These are phyloP conservation scores for Papilio machaon DNA, from an alignment of 1,140 invertebrate species.

Conservation along the genomic window DNA sequence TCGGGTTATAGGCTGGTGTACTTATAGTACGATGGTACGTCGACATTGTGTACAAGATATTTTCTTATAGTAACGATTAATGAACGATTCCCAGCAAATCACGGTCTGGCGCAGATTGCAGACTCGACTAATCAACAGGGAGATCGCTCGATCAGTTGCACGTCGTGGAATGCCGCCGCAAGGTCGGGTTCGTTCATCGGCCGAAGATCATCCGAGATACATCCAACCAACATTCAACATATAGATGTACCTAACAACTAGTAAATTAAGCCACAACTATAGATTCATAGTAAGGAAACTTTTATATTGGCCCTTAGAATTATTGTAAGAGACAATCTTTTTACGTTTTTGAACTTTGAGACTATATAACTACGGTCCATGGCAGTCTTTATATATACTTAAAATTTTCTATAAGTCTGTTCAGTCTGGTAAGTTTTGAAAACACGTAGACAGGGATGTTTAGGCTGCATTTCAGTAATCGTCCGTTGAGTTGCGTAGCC, in stretches of 20 bases:
- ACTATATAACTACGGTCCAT: background rate
- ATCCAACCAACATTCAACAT: conserved; percentile 26
- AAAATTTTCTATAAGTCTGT: background rate
- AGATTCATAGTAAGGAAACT: background rate
- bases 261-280: background rate
- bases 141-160: conserved; percentile 45
- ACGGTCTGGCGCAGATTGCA: background rate
- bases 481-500: background rate
- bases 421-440: conserved; percentile 8
- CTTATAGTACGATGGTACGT: background rate
- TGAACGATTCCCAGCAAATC: conserved; percentile 19
- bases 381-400: background rate
- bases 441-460: background rate
- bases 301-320: background rate
- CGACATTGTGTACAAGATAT: conserved; percentile 9
- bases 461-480: background rate
- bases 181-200: conserved; percentile 74
- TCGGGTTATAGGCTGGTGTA: background rate
- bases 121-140: conserved; percentile 43
- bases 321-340: background rate
- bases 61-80: conserved; percentile 34
- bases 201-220: conserved; percentile 58
- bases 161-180: conserved; percentile 63
- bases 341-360: background rate
- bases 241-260: background rate